Conservation (phyloP, 1,140 invertebrate genomes). For the Dinoponera quadriceps region DNA sequence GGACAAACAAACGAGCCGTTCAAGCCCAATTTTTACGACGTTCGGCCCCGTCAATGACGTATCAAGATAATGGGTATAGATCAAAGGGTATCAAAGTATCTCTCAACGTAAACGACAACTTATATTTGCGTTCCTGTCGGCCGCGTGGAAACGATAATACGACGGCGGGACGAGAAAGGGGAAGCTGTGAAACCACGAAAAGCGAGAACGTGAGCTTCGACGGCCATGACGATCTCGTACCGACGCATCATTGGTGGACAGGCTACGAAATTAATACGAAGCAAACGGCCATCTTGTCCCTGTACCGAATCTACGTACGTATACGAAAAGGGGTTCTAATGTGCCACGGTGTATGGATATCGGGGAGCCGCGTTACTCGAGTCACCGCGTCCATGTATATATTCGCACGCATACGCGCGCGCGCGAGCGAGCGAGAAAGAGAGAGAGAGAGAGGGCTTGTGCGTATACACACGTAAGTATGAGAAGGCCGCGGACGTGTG, state of each 20-base stretch:
- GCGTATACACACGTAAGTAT: slow-evolving; percentile 73
- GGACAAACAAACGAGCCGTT: slow-evolving; percentile 20
- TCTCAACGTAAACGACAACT: slow-evolving; percentile 45
- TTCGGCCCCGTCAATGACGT: slow-evolving; percentile 15
- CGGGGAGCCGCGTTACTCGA: slow-evolving; percentile 61
- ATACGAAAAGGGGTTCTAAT: slow-evolving; percentile 76
- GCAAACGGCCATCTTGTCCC: slow-evolving; percentile 82
- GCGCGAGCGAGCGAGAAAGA: slow-evolving; percentile 39
- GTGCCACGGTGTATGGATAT: slow-evolving; percentile 74
- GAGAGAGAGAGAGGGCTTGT: neutral
- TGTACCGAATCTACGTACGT: slow-evolving; percentile 71
- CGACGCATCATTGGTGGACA: slow-evolving; percentile 75
- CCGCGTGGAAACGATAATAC: slow-evolving; percentile 54
- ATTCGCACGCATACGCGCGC: slow-evolving; percentile 64
- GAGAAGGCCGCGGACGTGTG: slow-evolving; percentile 75
- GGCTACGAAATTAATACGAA: slow-evolving; percentile 81
- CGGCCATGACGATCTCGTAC: slow-evolving; percentile 72
- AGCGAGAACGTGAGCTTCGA: slow-evolving; percentile 59
- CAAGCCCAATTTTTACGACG: slow-evolving; percentile 32
- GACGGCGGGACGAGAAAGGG: slow-evolving; percentile 41
- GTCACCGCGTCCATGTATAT: slow-evolving; percentile 71
- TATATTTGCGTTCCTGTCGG: slow-evolving; percentile 50
- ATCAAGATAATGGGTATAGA: slow-evolving; percentile 52
- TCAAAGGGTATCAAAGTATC: slow-evolving; percentile 57
- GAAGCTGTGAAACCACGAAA: slow-evolving; percentile 62